These are phyloP conservation scores for Drosophila grimshawi DNA, from an alignment of 1,140 invertebrate genomes.

Conservation along the genomic window DNA sequence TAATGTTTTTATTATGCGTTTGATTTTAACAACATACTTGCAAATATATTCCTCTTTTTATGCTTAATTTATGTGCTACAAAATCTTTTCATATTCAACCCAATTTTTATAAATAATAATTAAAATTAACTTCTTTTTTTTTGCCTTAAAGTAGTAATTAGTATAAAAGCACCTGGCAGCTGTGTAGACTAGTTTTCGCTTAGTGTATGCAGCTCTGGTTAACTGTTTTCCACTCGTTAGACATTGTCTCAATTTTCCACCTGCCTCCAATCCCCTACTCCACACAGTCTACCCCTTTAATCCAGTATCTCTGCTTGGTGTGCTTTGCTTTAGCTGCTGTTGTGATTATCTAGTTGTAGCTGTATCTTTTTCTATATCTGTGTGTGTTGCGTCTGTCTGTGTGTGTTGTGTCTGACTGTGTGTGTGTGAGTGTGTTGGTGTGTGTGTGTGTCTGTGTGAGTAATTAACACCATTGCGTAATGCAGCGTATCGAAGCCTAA, in stretches of 20 bases:
- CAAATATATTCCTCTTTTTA: too few species aligned
- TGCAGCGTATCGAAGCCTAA: constrained; percentile 84
- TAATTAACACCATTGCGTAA: constrained; percentile 84
- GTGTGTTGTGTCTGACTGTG: constrained; percentile 49
- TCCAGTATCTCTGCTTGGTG: constrained; percentile 1
- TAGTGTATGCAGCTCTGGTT: constrained; percentile 53
- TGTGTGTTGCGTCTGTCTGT: constrained; percentile 47
- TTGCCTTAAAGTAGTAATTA: background rate
- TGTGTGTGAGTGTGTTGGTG: constrained; percentile 14
- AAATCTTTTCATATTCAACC: too few species aligned
- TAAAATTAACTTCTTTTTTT: background rate
- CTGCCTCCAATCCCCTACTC: background rate
- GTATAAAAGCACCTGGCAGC: background rate
- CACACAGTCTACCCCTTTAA: background rate
- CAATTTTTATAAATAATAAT: background rate
- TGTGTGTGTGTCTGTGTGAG: constrained; percentile 61
- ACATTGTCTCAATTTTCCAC: constrained; percentile 43
- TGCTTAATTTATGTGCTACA: too few species aligned
- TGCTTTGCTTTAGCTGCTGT: constrained; percentile 61
- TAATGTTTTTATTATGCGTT: too few species aligned
- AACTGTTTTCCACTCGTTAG: constrained; percentile 65
- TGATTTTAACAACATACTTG: too few species aligned
- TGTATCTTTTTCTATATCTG: constrained; percentile 13
- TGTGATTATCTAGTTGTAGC: constrained; percentile 61
- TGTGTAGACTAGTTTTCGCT: constrained; percentile 7